A percentile compares a stretch with the other conserved stretches of the same genome.
phyloP scores from a whole-genome alignment of 2,797 vertebrate species.

The Pteronotus mesoamericanus region DNA sequence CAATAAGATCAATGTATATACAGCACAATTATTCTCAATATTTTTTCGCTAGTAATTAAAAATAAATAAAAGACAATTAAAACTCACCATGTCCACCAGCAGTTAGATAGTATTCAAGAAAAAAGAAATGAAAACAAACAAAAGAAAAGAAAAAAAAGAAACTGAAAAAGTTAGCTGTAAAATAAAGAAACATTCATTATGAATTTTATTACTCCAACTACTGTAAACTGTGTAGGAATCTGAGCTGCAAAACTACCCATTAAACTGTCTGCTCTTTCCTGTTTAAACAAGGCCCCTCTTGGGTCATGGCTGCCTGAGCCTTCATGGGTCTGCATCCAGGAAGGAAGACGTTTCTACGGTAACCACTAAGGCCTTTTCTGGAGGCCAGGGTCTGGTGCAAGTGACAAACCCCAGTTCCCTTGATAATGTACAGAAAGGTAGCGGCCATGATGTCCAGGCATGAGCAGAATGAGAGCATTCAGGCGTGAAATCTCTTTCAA shows the following conservation, averaged over 20 bases:
- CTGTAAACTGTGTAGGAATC: constrained; percentile 80
- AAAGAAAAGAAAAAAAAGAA: constrained; percentile 49
- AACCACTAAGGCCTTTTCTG: constrained; percentile 78
- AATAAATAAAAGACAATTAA: constrained; percentile 38
- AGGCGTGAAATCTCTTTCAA: constrained; percentile 83
- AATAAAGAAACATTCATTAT: constrained; percentile 80
- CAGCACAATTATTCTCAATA: not conserved
- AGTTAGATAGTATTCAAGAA: constrained; percentile 5
- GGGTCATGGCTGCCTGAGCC: constrained; percentile 77
- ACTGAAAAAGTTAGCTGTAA: constrained; percentile 66
- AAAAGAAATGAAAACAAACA: not conserved
- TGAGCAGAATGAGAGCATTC: constrained; percentile 83
- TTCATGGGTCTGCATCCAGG: constrained; percentile 81
- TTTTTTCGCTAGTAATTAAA: constrained; percentile 32
- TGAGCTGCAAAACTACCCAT: constrained; percentile 83
- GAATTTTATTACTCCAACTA: constrained; percentile 79
- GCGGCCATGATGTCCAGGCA: constrained; percentile 67
- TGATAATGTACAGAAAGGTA: constrained; percentile 82
- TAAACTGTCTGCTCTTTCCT: constrained; percentile 87
- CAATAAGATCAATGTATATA: not conserved
- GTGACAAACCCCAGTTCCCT: constrained; percentile 85
- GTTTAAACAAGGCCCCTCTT: constrained; percentile 85
- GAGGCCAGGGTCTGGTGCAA: constrained; percentile 79
- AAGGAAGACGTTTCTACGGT: constrained; percentile 86
- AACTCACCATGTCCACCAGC: not conserved